These are phyloP conservation scores for Tyria jacobaeae DNA, from an alignment of 2,888 invertebrate genomes.

Conservation along the genomic window DNA sequence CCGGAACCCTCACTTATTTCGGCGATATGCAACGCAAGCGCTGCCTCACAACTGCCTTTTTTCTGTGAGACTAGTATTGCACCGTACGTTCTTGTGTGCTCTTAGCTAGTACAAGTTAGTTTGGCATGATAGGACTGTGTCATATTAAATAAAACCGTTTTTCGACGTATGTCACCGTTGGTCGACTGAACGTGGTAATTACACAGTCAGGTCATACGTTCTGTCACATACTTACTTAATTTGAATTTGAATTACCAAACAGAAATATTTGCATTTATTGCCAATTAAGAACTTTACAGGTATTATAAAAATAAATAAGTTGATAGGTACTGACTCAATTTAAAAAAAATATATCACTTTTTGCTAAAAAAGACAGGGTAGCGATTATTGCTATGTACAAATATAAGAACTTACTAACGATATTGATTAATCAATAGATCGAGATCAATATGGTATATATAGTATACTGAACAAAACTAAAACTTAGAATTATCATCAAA, in stretches of 20 bases:
- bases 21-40: too few relatives aligned
- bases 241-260: not conserved
- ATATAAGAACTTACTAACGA: not conserved
- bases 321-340: too few relatives aligned
- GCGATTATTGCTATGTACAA: not conserved
- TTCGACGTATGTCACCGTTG: not conserved
- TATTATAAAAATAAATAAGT: not conserved
- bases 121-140: not conserved
- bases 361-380: not conserved
- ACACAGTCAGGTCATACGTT: not conserved
- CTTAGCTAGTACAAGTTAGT: too few relatives aligned
- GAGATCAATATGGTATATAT: too few relatives aligned
- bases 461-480: too few relatives aligned
- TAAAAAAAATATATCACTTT: too few relatives aligned
- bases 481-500: too few relatives aligned
- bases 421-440: too few relatives aligned
- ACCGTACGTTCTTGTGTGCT: too few relatives aligned
- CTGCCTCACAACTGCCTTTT: too few relatives aligned
- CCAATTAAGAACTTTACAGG: not conserved
- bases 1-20: too few relatives aligned
- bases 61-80: too few relatives aligned
- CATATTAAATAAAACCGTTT: not conserved
- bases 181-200: not conserved
- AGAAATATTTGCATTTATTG: not conserved
- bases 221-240: not conserved